Evolutionary conservation across 2,113 vertebrate species (phyloP), one percentile per base, ranked within the genome.

Genomic region (Lepus europaeus): DNA sequence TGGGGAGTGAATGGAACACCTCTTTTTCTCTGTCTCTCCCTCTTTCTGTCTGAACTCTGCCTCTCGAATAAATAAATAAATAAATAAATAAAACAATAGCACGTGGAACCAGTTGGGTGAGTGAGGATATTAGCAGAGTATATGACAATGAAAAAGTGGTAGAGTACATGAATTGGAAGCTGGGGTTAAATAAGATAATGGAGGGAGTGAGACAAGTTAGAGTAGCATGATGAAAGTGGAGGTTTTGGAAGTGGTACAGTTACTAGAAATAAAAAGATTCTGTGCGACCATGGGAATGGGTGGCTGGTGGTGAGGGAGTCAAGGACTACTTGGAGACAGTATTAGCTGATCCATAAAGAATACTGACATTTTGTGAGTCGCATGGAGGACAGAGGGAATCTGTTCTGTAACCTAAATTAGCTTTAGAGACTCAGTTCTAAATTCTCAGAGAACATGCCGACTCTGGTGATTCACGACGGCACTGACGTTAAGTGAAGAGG

Each of bases 341-440:
- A 27, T 12, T 56, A 49, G 5, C 22, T n/a, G 36, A 61, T 76
- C 16, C n/a, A 36, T 39, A 83, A 74, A 74, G 16, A 68, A 80
- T 13, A 82, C 0, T 3, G 25, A 93, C 13, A 92, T 59, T 83
- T 51, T 33, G 80, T 11, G 13, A 87, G 87, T 59, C 91, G 56
- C 23, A 13, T 70, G 76, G 51, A 87, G 53, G 29, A 36, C 27
- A 33, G 12, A 69, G 20, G 17, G 59, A 73, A 4, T 94, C 10
- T 79, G 72, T 89, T 51, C 68, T 82, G 51, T 36, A 61, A 81
- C 51, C 76, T 83, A 80, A 94, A 61, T 45, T 25, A 51, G 33
- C 81, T 87, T 82, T 69, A 92, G 59, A 87, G 84, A 93, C 83
- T 90, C 80, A 87, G 80, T 92, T 27, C 49, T 22, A 61, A 91